Base-by-base conservation (phyloP, 1,140 invertebrate genomes). In the Hylyphantes graminicola region DNA sequence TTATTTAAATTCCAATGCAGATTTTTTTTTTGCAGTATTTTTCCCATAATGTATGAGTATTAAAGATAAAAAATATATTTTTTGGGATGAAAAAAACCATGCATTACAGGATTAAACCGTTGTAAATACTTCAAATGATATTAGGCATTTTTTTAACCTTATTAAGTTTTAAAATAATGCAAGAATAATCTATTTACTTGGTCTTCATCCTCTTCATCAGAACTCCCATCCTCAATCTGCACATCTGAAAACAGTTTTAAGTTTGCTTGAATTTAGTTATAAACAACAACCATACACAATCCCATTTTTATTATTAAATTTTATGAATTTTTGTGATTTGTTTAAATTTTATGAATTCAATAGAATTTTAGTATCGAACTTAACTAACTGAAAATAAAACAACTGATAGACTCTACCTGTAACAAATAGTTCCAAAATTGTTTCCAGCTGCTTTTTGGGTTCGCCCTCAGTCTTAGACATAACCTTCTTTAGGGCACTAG, bases 371-470 rank as follows among this genome's bases (percentile, higher is more conserved):
- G 4, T 6, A 65, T 19, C 21, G 9, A n/a, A n/a, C 63, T 19
- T 0, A 65, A 65, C 10, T 65, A 65, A 19, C 1, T 65, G 7
- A 12, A 65, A 65, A 80, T 70, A 70, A 65, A 74, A 74, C 61
- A 87, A 15, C 35, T 35, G 35, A 35, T 35, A 35, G 5, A 19
- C 9, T 81, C 87, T 85, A 90, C 89, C 87, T 54, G 90, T 89
- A 63, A 90, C 90, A 11, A 91, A 88, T 78, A 91, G 90, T 87
- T 90, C 90, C 70, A 91, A 90, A 65, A 92, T 90, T 77, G 90
- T 91, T 85, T 91, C 90, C 9, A 91, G 55, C 35, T 85, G 82
- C 35, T 85, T 85, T 50, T 77, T 85, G 8, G 74, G 73, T 61
- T 85, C 82, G n/a, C 64, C 73, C 7, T 77, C 73, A 5, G 54